Base-by-base conservation (phyloP, 2,797 vertebrate genomes). In the Takifugu rubripes region DNA sequence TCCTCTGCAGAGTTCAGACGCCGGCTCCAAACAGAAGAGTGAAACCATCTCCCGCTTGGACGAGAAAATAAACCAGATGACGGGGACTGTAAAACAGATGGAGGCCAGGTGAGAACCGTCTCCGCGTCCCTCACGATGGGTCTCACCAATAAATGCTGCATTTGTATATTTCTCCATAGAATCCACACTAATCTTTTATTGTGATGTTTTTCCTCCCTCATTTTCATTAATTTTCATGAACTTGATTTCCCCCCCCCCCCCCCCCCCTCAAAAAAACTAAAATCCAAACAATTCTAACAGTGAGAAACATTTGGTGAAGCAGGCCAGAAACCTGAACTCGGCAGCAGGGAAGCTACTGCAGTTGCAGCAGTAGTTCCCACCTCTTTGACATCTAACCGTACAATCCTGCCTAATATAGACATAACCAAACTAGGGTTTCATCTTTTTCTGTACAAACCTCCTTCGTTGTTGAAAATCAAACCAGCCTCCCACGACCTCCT, bases 1-100 rank as follows among this genome's bases (percentile, higher is more conserved):
- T 75, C 26, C 25, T 33, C 51, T 59, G 55, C 84, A 99, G 97
- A 94, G 89, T 74, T 87, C 92, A 46, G 97, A 99, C 48, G 81
- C 90, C 74, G 90, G 92, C 76, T 90, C 90, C 16, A 98, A 96
- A 90, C 97, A 99, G 87, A 99, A 98, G 92, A 93, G 81, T 56
- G 97, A 99, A 70, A 78, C 93, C 64, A 94, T 98, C 74, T 81
- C 86, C 85, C 95, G 95, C 66, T 86, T 99, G 85, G 97, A 99
- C 84, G 97, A 98, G 65, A 99, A 99, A 61, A 94, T 96, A 6
- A 95, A 93, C 89, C 96, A 99, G 91, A 98, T 99, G 96, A 92
- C 93, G 14, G 93, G 92, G 64, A 95, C 94, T 15, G 92, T 99
- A 67, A 99, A 95, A 89, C 95, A 95, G 60, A 91, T 99, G 79